Conservation (phyloP, 2,113 vertebrate genomes). For the Macroglossus sobrinus region DNA sequence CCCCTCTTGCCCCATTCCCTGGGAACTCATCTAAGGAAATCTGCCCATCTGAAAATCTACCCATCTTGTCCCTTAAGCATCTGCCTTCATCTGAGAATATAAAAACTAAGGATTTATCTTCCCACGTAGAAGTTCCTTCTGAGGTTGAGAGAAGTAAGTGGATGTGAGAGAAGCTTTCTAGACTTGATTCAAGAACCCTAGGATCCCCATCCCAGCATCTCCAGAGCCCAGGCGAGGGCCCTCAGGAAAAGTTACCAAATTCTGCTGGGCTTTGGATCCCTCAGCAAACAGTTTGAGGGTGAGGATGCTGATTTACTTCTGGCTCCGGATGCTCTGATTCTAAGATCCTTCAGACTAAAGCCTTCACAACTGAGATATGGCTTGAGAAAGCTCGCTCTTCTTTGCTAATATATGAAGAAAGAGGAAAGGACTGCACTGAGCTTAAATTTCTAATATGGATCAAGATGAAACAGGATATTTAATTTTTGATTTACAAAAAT, state of each 20-base stretch:
- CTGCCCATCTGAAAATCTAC: not conserved
- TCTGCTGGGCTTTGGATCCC: not conserved
- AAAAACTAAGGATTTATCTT: not conserved
- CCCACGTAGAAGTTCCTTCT: not conserved
- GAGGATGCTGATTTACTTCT: not conserved
- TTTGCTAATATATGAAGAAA: not conserved
- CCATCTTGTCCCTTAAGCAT: not conserved
- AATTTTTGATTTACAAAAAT: constrained; percentile 36
- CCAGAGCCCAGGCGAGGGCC: not conserved
- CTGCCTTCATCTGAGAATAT: not conserved
- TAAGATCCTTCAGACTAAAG: not conserved
- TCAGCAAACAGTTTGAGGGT: not conserved
- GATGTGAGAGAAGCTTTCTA: not conserved
- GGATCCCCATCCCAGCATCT: not conserved
- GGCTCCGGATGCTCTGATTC: not conserved
- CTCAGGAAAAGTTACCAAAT: not conserved
- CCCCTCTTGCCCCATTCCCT: not conserved
- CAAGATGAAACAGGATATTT: not conserved
- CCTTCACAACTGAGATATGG: not conserved
- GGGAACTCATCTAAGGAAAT: not conserved
- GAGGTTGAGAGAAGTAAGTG: not conserved
- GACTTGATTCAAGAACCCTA: not conserved
- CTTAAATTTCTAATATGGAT: not conserved
- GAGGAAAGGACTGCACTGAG: not conserved
- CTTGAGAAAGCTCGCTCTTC: not conserved